Base-by-base conservation (phyloP, 2,888 invertebrate species). In the Stenodera caucasica region DNA sequence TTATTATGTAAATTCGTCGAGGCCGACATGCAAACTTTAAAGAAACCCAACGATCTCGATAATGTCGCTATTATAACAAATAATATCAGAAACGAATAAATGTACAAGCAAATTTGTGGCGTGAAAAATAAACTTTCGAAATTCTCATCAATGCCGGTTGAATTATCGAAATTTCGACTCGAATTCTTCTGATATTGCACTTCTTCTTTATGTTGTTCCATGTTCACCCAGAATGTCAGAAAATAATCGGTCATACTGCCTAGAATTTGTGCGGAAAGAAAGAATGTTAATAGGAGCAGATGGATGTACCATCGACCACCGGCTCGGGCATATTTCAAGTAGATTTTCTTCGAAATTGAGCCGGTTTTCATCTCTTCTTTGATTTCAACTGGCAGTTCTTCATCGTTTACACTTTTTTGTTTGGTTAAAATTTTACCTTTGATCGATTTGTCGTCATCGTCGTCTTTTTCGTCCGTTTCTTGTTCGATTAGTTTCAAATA, bases 191-290 rank as follows among this genome's bases (percentile, higher is more conserved):
- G n/a, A 33, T 33, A 33, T n/a, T n/a, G 33, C n/a, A 33, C 12
- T 8, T 45, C 18, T 9, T 40, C 18, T 40, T 9, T 21, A 21
- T 12, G 40, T 70, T 72, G 72, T 60, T 74, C 73, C n/a, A 72
- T 52, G 59, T 75, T 76, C 9, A 75, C 72, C 76, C 92, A 93
- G 74, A 85, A 87, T 6, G 90, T 86, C 7, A 92, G 85, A 82
- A 91, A 94, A 81, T 88, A 92, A 77, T 94, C 94, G 0, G 89
- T 86, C 7, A 85, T 85, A 11, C 91, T 92, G 1, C 89, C 90
- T 35, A 89, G 78, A 7, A 85, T 70, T 80, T 93, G 93, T 0
- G 92, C 84, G 0, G 88, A 63, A 18, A 88, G 68, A 67, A 89
- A 91, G 29, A 89, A 84, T 2, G 84, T 49, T 5, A 87, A 64